A percentile compares a stretch with the other conserved stretches of the same genome.
phyloP scores from a whole-genome alignment of 2,888 invertebrate species.

The Aradus depressus region DNA sequence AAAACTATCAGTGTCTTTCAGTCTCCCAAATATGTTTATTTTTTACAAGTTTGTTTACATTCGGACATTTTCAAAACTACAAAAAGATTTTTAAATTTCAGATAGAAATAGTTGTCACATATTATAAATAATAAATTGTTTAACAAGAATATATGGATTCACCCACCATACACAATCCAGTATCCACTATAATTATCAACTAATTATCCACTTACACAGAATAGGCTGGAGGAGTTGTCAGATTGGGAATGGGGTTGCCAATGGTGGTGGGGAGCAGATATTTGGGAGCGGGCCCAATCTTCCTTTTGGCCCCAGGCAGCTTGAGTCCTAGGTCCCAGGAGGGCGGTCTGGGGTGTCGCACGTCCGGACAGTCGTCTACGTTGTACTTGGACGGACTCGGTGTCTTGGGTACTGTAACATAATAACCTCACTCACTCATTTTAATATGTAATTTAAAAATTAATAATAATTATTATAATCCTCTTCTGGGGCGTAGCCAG shows the following conservation, averaged over 20 bases:
- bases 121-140: too few relatives aligned
- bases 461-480: background rate
- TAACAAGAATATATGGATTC: too few relatives aligned
- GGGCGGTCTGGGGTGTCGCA: background rate
- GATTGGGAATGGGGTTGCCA: constrained; percentile 4
- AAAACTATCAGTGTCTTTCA: too few relatives aligned
- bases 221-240: constrained; percentile 17
- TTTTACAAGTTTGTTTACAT: too few relatives aligned
- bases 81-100: too few relatives aligned
- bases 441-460: background rate
- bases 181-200: too few relatives aligned
- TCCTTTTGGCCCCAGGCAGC: background rate
- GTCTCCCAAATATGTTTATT: too few relatives aligned
- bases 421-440: background rate
- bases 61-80: too few relatives aligned
- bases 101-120: too few relatives aligned
- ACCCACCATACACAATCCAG: too few relatives aligned
- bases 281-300: constrained; percentile 16
- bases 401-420: background rate
- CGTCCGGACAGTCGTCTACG: background rate
- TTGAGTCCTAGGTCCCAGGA: background rate
- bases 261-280: constrained; percentile 9
- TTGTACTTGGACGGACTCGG: constrained; percentile 1
- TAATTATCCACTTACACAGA: constrained; percentile 15
- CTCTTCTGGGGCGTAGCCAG: background rate